phyloP scores from a whole-genome alignment of 1,140 invertebrate species.

The Cryptotermes secundus region DNA sequence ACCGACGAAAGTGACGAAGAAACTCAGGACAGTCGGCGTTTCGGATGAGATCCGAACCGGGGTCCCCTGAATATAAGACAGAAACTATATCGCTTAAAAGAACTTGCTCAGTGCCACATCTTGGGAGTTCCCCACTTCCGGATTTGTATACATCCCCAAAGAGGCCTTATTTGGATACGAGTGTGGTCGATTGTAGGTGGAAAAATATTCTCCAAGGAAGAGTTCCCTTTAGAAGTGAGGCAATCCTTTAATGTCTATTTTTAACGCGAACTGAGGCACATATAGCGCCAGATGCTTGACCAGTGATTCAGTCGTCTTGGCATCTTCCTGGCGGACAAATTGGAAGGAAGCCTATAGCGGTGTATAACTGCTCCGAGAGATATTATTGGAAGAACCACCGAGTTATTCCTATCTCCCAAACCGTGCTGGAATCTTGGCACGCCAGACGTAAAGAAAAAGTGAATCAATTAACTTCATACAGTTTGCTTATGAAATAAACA shows the following conservation, averaged over 20 bases:
- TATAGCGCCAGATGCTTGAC: background rate
- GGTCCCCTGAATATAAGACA: no score
- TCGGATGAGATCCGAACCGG: no score
- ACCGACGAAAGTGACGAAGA: no score
- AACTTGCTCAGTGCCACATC: no score
- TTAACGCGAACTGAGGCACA: background rate
- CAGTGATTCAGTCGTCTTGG: background rate
- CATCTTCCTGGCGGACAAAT: background rate
- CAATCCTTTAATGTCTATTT: conserved; percentile 6
- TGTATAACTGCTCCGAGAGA: background rate
- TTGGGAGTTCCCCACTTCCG: no score
- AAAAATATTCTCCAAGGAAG: background rate
- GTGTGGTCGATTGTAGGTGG: background rate
- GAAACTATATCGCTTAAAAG: no score
- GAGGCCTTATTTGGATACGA: background rate
- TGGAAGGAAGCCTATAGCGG: background rate
- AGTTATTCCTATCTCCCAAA: background rate
- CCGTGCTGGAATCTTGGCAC: background rate
- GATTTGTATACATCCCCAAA: background rate
- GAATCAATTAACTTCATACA: background rate
- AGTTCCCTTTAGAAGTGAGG: background rate
- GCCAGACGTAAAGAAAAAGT: background rate
- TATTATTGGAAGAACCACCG: background rate
- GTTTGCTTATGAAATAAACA: background rate
- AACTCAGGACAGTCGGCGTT: no score